These are phyloP conservation scores for Willisornis vidua DNA, from an alignment of 2,113 vertebrate genomes.

Conservation along the genomic window DNA sequence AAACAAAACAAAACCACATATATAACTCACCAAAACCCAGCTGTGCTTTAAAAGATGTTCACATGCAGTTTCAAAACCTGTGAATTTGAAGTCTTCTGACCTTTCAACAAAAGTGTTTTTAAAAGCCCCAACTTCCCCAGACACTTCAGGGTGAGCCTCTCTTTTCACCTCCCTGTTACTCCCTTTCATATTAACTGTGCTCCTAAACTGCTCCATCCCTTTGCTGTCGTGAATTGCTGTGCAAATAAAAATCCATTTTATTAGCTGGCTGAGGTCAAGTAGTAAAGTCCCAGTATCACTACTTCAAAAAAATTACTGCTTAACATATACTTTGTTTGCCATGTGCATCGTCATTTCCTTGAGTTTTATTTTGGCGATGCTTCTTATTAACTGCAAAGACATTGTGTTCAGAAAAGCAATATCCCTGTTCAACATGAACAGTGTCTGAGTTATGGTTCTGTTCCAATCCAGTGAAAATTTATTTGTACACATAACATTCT, in stretches of 20 bases:
- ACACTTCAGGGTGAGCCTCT: background rate
- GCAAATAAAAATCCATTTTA: background rate
- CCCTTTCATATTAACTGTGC: background rate
- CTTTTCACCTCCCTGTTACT: background rate
- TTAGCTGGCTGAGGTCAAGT: background rate
- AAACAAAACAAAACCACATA: background rate
- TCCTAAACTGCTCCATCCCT: background rate
- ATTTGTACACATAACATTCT: background rate
- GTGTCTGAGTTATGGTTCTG: background rate
- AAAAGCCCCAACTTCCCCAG: background rate
- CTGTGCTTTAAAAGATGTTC: background rate
- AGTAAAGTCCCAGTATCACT: background rate
- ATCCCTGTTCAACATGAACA: background rate
- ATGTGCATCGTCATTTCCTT: background rate
- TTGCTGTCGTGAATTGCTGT: background rate
- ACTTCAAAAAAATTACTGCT: background rate
- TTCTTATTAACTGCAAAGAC: background rate
- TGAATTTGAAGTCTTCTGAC: background rate
- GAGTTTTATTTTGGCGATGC: background rate
- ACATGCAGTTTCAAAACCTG: background rate
- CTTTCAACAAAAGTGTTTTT: accelerated
- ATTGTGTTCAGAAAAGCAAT: background rate
- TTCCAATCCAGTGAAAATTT: background rate
- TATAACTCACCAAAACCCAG: background rate
- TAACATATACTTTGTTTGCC: background rate